Evolutionary conservation across 2,113 vertebrate species (phyloP).

Genomic region (Cygnus atratus): DNA sequence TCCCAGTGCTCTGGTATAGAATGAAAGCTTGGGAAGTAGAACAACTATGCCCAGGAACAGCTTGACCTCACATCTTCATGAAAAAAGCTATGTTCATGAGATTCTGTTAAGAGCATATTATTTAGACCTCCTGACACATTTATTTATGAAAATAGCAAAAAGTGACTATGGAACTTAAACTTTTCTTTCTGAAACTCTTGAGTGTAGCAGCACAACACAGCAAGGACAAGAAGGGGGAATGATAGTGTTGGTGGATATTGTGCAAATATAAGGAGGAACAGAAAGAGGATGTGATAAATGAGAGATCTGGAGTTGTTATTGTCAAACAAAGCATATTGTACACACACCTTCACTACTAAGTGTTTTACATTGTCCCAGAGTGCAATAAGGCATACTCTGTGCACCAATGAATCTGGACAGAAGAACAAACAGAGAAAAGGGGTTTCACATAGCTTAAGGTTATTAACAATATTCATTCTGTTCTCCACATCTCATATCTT

Average conservation of each 20-base stretch:
- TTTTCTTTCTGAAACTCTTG: not conserved
- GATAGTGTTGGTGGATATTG: not conserved
- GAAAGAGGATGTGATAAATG: not conserved
- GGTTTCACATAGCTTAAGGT: not conserved
- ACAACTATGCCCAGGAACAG: not conserved
- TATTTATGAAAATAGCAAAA: not conserved
- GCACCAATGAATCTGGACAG: not conserved
- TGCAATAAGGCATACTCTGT: not conserved
- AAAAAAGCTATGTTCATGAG: not conserved
- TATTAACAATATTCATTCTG: not conserved
- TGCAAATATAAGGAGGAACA: not conserved
- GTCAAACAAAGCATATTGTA: not conserved
- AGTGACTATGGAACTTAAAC: not conserved
- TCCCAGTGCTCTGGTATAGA: not conserved
- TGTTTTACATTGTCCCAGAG: not conserved
- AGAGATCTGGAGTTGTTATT: not conserved
- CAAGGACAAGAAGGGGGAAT: not conserved
- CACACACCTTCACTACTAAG: not conserved
- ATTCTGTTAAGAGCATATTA: not conserved
- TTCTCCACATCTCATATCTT: not conserved
- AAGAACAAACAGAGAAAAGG: not conserved
- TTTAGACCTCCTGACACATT: not conserved
- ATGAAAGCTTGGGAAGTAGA: not conserved
- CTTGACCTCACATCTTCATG: not conserved
- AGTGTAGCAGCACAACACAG: not conserved